Percentiles rank a stretch among this genome's conserved stretches.
These are phyloP conservation scores for Cotesia typhae DNA, from an alignment of 1,140 invertebrate species.

Conservation along the genomic window DNA sequence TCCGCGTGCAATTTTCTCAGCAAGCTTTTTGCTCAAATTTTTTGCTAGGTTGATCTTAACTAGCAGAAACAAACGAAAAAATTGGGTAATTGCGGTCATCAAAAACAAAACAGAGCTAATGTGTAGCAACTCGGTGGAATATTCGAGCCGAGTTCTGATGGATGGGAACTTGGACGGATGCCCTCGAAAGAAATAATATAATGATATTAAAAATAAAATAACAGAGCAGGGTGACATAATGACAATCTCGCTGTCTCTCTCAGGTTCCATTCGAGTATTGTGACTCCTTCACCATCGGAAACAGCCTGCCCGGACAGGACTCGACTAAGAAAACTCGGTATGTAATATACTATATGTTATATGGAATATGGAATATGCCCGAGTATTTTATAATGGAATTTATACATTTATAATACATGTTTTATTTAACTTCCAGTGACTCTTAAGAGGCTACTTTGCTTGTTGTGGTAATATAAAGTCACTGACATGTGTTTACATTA, in stretches of 20 bases:
- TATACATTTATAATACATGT: slow-evolving; percentile 1
- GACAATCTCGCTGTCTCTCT: slow-evolving; percentile 28
- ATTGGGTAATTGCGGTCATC: too few species aligned
- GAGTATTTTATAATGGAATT: neutral
- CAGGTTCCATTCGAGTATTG: too few species aligned
- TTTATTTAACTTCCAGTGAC: neutral
- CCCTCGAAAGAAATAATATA: slow-evolving; percentile 22
- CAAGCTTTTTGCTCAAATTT: too few species aligned
- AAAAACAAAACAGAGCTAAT: too few species aligned
- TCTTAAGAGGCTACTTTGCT: neutral
- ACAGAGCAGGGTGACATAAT: slow-evolving; percentile 40
- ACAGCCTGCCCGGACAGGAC: neutral
- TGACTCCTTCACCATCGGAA: slow-evolving; percentile 30
- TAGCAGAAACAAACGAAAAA: too few species aligned
- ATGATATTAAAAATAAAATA: slow-evolving; percentile 27
- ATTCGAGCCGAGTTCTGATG: neutral
- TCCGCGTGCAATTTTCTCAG: too few species aligned
- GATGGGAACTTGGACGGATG: slow-evolving; percentile 29
- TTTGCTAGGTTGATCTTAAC: too few species aligned
- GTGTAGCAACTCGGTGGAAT: neutral
- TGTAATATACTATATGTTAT: too few species aligned
- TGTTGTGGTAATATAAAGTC: neutral
- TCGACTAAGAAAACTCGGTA: neutral
- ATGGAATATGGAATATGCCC: neutral
- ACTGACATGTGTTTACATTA: too few species aligned